These are phyloP conservation scores for Xanthia togata DNA, from an alignment of 2,888 invertebrate genomes.

Conservation along the genomic window DNA sequence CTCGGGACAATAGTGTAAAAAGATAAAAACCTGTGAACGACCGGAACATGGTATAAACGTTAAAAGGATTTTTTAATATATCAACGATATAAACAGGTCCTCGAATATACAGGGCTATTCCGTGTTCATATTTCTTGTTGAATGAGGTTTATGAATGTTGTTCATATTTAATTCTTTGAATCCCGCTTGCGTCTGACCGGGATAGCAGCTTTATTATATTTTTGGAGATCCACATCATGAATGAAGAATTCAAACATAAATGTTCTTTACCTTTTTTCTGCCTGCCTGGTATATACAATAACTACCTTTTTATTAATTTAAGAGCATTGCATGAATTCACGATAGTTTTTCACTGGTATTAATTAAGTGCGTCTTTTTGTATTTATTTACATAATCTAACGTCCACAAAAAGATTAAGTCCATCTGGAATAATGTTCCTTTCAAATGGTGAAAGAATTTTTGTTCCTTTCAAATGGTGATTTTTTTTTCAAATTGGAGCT, in stretches of 20 bases:
- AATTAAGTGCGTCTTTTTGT: not conserved
- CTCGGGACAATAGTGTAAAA: conserved; percentile 68
- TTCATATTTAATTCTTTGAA: conserved; percentile 58
- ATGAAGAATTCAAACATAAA: conserved; percentile 44
- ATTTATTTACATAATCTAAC: too few relatives aligned
- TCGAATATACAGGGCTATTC: conserved; percentile 32
- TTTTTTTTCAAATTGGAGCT: not conserved
- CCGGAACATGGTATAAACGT: conserved; percentile 52
- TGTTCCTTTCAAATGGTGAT: not conserved
- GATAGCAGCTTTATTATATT: conserved; percentile 39
- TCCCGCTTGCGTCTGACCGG: conserved; percentile 35
- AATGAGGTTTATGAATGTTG: conserved; percentile 58
- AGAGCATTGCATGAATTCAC: not conserved
- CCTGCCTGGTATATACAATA: not conserved
- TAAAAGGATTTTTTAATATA: conserved; percentile 64
- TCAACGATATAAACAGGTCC: conserved; percentile 45
- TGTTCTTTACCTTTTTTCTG: conserved; percentile 24
- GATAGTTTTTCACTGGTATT: not conserved
- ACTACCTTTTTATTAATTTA: too few relatives aligned
- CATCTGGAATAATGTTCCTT: not conserved
- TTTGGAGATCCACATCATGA: conserved; percentile 34
- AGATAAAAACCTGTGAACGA: conserved; percentile 65
- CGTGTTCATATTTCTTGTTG: conserved; percentile 50
- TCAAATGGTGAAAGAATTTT: not conserved
- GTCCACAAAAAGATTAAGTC: not conserved